phyloP scores from a whole-genome alignment of 2,113 vertebrate genomes.

The Bolborhynchus lineola region DNA sequence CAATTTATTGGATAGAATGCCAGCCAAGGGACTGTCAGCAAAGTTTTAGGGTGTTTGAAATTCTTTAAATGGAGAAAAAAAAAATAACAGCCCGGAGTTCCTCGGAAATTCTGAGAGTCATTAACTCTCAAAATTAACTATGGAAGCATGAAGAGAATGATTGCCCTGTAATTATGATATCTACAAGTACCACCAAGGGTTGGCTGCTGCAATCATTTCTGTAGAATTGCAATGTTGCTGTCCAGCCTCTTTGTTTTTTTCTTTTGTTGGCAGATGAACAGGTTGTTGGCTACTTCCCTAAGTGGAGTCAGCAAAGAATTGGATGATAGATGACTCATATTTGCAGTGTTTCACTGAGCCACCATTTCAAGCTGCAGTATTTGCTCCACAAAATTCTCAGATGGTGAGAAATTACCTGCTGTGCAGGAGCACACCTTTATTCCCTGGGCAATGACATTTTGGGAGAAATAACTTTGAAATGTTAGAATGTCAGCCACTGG shows the following conservation, averaged over 20 bases:
- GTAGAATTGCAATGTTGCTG: background rate
- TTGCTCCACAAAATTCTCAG: background rate
- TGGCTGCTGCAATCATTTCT: background rate
- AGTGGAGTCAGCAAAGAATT: background rate
- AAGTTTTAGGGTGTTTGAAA: background rate
- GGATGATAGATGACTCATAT: background rate
- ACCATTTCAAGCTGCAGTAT: background rate
- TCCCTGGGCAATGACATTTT: conserved; percentile 26
- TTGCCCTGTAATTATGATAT: background rate
- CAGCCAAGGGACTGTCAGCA: background rate
- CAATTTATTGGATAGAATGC: background rate
- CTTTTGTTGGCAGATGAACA: background rate
- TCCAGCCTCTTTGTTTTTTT: background rate
- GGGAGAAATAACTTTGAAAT: conserved; percentile 39
- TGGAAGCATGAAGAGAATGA: background rate
- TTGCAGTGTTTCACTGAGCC: background rate
- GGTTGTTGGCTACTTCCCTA: background rate
- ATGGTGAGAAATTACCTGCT: background rate
- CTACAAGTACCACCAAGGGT: background rate
- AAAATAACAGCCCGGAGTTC: background rate
- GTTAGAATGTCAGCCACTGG: conserved; percentile 26
- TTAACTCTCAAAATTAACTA: background rate
- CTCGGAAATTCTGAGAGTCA: background rate
- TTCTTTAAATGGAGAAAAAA: background rate
- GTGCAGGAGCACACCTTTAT: background rate